These are phyloP conservation scores for Intellagama lesueurii DNA, from an alignment of 2,797 vertebrate species.

Conservation along the genomic window DNA sequence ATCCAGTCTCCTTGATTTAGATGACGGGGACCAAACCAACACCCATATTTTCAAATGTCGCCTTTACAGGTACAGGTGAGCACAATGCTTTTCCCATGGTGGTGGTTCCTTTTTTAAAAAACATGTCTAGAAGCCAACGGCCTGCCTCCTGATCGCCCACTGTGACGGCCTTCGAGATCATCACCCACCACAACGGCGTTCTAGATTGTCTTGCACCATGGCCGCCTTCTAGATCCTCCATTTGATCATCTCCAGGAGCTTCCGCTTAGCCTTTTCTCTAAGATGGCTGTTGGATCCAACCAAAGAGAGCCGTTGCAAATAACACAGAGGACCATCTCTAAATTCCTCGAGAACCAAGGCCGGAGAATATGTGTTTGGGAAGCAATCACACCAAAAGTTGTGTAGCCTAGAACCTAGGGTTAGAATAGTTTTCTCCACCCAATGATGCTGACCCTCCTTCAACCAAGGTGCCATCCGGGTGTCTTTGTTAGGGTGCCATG, in stretches of 20 bases:
- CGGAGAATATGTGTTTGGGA: background rate
- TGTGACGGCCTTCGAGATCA: background rate
- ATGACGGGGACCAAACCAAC: background rate
- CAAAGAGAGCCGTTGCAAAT: too few relatives aligned
- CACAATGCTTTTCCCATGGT: conserved; percentile 25
- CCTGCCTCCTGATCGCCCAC: background rate
- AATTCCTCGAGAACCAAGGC: background rate
- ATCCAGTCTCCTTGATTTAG: background rate
- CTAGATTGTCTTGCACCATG: background rate
- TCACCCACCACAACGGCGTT: background rate
- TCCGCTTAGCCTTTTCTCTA: background rate
- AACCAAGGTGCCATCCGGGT: background rate
- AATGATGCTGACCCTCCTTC: background rate
- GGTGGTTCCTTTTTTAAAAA: background rate
- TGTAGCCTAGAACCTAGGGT: background rate
- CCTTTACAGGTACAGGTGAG: conserved; percentile 21
- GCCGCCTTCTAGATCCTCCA: background rate
- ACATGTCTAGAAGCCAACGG: background rate
- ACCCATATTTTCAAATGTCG: conserved; percentile 18
- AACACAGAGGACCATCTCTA: background rate
- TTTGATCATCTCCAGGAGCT: background rate
- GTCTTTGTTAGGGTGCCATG: background rate
- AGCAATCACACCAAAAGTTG: background rate
- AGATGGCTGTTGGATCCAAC: too few relatives aligned
- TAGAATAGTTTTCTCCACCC: background rate